Base-by-base conservation (phyloP, 2,113 vertebrate species). In the Myiagra hebetior region DNA sequence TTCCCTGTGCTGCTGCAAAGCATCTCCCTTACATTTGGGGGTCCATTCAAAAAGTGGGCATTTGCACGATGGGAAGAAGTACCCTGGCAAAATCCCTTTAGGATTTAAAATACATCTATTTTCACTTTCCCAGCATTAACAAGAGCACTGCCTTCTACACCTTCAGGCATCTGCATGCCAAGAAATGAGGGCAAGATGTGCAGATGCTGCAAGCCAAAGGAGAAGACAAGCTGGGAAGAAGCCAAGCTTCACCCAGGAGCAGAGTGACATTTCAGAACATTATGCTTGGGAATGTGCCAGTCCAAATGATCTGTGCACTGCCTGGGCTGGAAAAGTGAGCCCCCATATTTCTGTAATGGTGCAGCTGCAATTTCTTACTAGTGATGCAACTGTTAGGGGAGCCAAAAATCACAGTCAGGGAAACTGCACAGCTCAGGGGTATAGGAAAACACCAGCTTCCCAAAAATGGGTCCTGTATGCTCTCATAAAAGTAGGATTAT, bases 231-330 rank as follows among this genome's bases (percentile, higher is more conserved):
- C 31, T 87, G 73, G 81, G 62, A 93, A 56, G 74, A 56, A 95
- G 62, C 56, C 84, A 79, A 68, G 76, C 87, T 82, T 94, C 49
- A 89, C 44, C 60, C 86, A 27, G 73, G 64, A 91, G 65, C 62
- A 72, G 37, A 87, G 70, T 91, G 91, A 82, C 76, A 91, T 94
- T 94, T 94, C 73, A 75, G 53, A 85, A 68, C 44, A 39, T 82
- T 87, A 39, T 76, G 84, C 73, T 56, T 95, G 81, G 69, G 65
- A 92, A 26, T n/a, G 44, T 64, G 77, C 77, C 89, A 93, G 81
- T 41, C 69, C 74, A 89, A 95, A 85, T 22, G 73, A 91, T 75
- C 77, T 41, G 74, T 13, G 1, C 65, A 6, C 28, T 68, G 65
- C 37, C 17, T n/a, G 31, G 49, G 57, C 83, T 92, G 81, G 44